Conservation (phyloP, 1,140 invertebrate genomes). For the Solenopsis fugax region DNA sequence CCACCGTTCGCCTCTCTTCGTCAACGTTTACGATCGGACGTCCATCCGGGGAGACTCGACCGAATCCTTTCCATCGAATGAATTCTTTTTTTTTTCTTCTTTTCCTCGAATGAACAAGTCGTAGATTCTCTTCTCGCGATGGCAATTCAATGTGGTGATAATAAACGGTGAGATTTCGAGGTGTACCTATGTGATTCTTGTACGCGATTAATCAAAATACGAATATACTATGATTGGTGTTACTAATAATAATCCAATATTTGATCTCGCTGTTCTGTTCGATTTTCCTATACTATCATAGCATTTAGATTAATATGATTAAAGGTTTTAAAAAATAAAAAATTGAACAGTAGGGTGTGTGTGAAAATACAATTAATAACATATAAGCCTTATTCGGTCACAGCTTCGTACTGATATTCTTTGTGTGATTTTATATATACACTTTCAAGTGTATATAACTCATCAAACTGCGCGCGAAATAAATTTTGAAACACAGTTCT, state of each 20-base stretch:
- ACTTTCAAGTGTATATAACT: no score
- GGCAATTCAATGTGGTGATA: background rate
- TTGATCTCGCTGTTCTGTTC: no score
- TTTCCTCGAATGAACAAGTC: background rate
- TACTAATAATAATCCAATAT: background rate
- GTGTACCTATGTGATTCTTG: background rate
- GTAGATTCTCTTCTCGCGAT: slow-evolving; percentile 14
- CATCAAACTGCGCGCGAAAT: no score
- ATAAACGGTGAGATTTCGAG: background rate
- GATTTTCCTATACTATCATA: no score
- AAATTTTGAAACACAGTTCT: no score
- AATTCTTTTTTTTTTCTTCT: slow-evolving; percentile 29
- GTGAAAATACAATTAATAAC: no score
- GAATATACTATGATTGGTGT: background rate
- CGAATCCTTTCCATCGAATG: slow-evolving; percentile 31
- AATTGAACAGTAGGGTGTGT: no score
- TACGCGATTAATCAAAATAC: background rate
- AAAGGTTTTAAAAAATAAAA: no score
- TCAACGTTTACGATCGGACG: slow-evolving; percentile 53
- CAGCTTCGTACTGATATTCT: no score
- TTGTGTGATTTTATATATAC: no score
- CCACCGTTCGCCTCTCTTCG: slow-evolving; percentile 11
- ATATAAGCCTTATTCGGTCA: no score
- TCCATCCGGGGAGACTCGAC: slow-evolving; percentile 32
- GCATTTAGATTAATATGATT: no score